Conservation (phyloP, 1,140 invertebrate genomes). For the Amyelois transitella region DNA sequence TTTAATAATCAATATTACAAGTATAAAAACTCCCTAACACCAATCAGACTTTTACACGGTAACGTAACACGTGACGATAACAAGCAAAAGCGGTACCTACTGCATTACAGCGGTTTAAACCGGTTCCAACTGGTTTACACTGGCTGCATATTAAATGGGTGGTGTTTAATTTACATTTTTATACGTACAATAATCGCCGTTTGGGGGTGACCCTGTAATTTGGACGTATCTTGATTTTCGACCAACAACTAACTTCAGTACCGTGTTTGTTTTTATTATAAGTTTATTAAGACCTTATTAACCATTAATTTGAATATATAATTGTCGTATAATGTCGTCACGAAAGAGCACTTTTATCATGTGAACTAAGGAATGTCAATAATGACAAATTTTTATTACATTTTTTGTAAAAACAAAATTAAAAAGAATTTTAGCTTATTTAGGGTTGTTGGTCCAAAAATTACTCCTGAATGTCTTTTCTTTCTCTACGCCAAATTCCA, state of each 20-base stretch:
- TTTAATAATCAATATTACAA: too few species aligned
- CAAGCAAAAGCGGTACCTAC: not conserved
- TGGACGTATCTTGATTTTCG: not conserved
- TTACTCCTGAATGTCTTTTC: too few species aligned
- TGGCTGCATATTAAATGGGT: not conserved
- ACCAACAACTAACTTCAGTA: not conserved
- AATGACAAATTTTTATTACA: too few species aligned
- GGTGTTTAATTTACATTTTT: conserved; percentile 3
- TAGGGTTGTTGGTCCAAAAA: too few species aligned
- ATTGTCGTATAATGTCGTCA: too few species aligned
- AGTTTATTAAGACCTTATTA: conserved; percentile 1
- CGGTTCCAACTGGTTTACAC: not conserved
- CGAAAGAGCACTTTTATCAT: too few species aligned
- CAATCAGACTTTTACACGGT: not conserved
- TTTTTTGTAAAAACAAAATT: too few species aligned
- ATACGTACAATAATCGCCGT: not conserved
- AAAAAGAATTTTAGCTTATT: too few species aligned
- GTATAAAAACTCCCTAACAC: not conserved
- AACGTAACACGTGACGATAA: not conserved
- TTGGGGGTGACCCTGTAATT: conserved; percentile 4
- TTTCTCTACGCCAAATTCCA: too few species aligned
- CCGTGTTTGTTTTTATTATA: conserved; percentile 4
- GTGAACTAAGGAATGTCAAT: too few species aligned
- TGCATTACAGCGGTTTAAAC: not conserved
- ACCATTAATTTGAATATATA: not conserved